Evolutionary conservation across 2,113 vertebrate genomes (phyloP).

Genomic region (Rhodinocichla rosea): DNA sequence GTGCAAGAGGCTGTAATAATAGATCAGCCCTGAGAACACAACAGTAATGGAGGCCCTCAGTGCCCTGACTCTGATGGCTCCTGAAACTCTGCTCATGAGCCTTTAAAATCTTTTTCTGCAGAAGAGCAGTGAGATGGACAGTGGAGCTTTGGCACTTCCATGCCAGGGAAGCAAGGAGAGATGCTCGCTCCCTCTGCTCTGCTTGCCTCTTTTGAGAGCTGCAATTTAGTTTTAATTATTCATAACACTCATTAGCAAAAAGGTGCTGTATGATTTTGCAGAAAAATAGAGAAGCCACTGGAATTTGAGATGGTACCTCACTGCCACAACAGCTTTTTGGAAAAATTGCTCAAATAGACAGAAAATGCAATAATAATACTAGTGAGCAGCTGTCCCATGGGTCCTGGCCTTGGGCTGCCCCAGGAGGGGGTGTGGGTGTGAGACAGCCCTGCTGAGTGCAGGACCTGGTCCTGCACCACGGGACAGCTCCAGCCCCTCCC

Average conservation of each 20-base stretch:
- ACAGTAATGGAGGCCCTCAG: background rate
- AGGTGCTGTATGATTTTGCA: background rate
- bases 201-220: background rate
- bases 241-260: background rate
- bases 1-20: slow-evolving; percentile 5
- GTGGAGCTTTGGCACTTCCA: background rate
- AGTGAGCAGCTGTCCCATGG: fast-evolving
- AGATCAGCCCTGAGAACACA: slow-evolving; percentile 26
- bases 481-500: background rate
- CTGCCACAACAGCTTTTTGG: no score
- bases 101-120: background rate
- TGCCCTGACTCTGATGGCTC: background rate
- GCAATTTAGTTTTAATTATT: background rate
- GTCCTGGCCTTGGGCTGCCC: fast-evolving
- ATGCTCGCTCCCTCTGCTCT: background rate
- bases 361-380: background rate
- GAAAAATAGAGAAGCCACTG: background rate
- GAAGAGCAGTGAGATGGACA: background rate
- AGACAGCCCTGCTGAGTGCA: background rate
- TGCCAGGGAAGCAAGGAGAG: background rate
- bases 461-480: background rate
- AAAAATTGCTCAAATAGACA: background rate
- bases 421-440: fast-evolving
- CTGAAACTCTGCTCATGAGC: background rate
- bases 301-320: background rate